phyloP scores from a whole-genome alignment of 2,113 vertebrate species.

The Plectropomus leopardus region DNA sequence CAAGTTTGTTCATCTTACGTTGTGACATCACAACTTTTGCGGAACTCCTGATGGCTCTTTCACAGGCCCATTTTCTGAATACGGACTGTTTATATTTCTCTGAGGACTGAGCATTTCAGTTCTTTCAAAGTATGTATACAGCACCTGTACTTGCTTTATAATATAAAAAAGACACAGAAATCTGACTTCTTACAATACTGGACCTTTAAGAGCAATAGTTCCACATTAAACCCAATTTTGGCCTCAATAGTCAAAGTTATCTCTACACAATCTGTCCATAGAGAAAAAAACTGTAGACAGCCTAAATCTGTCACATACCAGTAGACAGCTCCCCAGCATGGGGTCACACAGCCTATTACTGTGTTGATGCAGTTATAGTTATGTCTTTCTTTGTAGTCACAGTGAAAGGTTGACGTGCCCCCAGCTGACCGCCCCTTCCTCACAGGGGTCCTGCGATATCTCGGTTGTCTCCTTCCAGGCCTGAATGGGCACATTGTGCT shows the following conservation, averaged over 20 bases:
- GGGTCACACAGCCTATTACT: conserved; percentile 61
- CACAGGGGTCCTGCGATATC: conserved; percentile 79
- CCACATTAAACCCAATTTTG: conserved; percentile 18
- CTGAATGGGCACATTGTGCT: conserved; percentile 81
- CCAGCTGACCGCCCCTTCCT: conserved; percentile 57
- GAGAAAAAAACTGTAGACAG: conserved; percentile 38
- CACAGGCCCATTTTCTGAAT: too few species aligned
- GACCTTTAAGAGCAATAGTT: neutral
- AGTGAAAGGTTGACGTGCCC: conserved; percentile 71
- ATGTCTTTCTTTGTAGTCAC: conserved; percentile 72
- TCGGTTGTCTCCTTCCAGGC: conserved; percentile 76
- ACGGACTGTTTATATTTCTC: too few species aligned
- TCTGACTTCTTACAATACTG: too few species aligned
- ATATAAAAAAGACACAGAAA: too few species aligned
- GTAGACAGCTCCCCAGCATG: conserved; percentile 40
- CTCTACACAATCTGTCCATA: conserved; percentile 10
- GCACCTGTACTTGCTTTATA: too few species aligned
- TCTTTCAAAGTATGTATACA: too few species aligned
- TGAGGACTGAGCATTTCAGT: too few species aligned
- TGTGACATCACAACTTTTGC: too few species aligned
- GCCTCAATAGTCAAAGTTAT: conserved; percentile 30
- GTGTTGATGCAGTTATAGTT: conserved; percentile 56
- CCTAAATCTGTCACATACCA: conserved; percentile 43
- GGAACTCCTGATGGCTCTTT: too few species aligned
- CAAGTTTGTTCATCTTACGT: too few species aligned